Percentiles rank a stretch among this genome's conserved stretches.
Conservation (phyloP, 2,888 invertebrate genomes). For the Rhorus exstirpatorius region DNA sequence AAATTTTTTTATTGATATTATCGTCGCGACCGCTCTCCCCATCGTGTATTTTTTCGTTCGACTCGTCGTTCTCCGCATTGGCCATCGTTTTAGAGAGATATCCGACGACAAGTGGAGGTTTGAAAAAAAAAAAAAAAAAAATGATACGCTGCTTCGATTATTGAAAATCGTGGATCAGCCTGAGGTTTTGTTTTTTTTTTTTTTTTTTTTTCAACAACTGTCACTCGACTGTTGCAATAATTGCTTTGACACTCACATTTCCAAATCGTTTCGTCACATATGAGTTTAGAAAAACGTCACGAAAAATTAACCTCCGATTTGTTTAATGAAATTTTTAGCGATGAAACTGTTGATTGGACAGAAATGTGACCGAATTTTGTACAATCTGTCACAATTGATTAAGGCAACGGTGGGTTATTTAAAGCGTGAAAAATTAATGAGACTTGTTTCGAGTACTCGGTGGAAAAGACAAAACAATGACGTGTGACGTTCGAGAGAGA, state of each 20-base stretch:
- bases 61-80: conserved; percentile 72
- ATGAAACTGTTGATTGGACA: too few species aligned
- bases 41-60: conserved; percentile 40
- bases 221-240: too few species aligned
- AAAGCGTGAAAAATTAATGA: not conserved
- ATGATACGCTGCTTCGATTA: too few species aligned
- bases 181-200: not conserved
- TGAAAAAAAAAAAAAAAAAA: not conserved
- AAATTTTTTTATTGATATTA: conserved; percentile 53
- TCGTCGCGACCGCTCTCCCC: conserved; percentile 20
- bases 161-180: too few species aligned
- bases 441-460: too few species aligned
- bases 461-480: not conserved
- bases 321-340: too few species aligned
- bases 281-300: not conserved
- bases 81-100: conserved; percentile 73
- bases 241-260: conserved; percentile 1
- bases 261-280: not conserved
- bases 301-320: not conserved
- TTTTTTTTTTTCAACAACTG: not conserved
- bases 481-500: not conserved
- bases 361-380: too few species aligned
- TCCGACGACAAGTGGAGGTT: conserved; percentile 14
- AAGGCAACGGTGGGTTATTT: not conserved
- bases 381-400: not conserved